Evolutionary conservation across 2,888 invertebrate species (phyloP).

Genomic region (Phlogophora meticulosa): DNA sequence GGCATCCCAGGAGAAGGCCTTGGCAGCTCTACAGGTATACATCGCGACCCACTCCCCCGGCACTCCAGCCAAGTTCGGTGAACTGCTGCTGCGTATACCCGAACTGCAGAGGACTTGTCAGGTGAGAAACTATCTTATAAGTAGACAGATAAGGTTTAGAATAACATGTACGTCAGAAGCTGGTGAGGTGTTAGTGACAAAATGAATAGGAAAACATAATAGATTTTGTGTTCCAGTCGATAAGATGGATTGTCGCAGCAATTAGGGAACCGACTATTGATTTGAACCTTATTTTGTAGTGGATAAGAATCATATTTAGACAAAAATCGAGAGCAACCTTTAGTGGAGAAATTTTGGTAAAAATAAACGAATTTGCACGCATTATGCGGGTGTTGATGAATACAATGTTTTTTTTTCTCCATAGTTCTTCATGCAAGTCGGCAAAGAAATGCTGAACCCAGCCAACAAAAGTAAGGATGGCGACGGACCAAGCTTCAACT

Average conservation of each 20-base stretch:
- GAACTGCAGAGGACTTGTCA: slow-evolving; percentile 98
- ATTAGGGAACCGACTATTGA: too few relatives aligned
- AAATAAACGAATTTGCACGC: too few relatives aligned
- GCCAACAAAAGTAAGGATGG: slow-evolving; percentile 96
- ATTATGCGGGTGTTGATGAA: neutral
- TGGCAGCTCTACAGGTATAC: slow-evolving; percentile 97
- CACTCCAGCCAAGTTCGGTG: slow-evolving; percentile 98
- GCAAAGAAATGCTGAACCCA: slow-evolving; percentile 97
- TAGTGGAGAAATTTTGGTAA: too few relatives aligned
- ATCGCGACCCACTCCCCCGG: slow-evolving; percentile 97
- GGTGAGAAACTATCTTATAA: slow-evolving; percentile 83
- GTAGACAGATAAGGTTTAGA: neutral
- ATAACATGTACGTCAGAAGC: neutral
- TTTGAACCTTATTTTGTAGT: neutral
- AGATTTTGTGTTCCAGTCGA: neutral
- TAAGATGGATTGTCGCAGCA: neutral
- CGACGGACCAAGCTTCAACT: slow-evolving; percentile 97
- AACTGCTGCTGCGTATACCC: slow-evolving; percentile 97
- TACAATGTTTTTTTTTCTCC: slow-evolving; percentile 48
- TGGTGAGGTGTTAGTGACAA: too few relatives aligned
- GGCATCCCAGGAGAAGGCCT: slow-evolving; percentile 97
- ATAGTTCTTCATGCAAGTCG: slow-evolving; percentile 93
- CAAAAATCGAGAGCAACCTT: neutral
- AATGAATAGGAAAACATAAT: neutral
- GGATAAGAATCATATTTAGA: neutral